A percentile compares a stretch with the other conserved stretches of the same genome.
These are phyloP conservation scores for Scaptomyza cyrtandrae DNA, from an alignment of 2,888 invertebrate genomes.

Conservation along the genomic window DNA sequence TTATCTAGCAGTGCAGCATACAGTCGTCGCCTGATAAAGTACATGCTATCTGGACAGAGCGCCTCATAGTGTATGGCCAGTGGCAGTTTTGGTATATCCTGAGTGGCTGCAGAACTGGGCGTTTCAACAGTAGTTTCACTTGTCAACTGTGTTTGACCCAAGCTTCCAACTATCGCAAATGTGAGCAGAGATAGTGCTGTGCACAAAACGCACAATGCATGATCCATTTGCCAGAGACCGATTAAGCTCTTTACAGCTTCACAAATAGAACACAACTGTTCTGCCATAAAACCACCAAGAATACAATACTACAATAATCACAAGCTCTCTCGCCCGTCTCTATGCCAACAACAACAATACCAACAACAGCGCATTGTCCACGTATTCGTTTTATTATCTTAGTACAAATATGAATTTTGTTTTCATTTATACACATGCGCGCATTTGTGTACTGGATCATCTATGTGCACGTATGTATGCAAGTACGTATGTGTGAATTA, in stretches of 20 bases:
- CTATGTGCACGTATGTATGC: neutral
- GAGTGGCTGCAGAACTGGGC: neutral
- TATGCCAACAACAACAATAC: constrained; percentile 16
- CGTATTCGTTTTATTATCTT: constrained; percentile 32
- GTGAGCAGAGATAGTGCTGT: constrained; percentile 23
- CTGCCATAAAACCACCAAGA: constrained; percentile 5
- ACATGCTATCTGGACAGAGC: constrained; percentile 82
- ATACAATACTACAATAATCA: neutral
- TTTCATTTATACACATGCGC: neutral
- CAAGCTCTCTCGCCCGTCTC: neutral
- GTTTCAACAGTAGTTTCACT: constrained; percentile 3
- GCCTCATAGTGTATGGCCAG: constrained; percentile 83
- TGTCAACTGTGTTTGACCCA: constrained; percentile 10
- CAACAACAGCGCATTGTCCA: constrained; percentile 5
- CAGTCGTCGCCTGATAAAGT: constrained; percentile 77
- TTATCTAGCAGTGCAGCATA: constrained; percentile 68
- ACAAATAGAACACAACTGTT: constrained; percentile 61
- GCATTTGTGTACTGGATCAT: neutral
- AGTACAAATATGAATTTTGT: constrained; percentile 21
- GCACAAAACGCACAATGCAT: constrained; percentile 17
- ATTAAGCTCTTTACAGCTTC: constrained; percentile 50
- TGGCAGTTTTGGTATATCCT: constrained; percentile 49
- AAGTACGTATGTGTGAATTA: neutral
- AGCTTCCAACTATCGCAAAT: neutral
- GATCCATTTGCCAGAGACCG: constrained; percentile 34